Evolutionary conservation across 2,113 vertebrate genomes (phyloP).

Genomic region (Lophochroa leadbeateri): DNA sequence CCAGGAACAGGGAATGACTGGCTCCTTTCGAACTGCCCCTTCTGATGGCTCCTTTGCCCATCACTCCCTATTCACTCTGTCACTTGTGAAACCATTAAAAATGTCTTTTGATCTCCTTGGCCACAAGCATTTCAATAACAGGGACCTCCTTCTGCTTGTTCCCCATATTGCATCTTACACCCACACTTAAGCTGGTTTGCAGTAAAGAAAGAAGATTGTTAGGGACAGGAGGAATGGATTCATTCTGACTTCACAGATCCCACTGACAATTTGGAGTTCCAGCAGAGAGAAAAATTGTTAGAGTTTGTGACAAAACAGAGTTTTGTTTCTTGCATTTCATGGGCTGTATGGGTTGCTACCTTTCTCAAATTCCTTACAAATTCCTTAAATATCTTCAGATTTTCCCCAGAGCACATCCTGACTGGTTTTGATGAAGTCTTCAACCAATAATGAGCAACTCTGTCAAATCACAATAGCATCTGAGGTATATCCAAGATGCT

Average conservation of each 20-base stretch:
- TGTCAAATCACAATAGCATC: neutral
- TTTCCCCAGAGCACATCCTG: neutral
- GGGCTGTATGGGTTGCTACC: neutral
- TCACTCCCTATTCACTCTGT: slow-evolving; percentile 32
- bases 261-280: neutral
- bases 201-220: neutral
- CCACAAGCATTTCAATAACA: neutral
- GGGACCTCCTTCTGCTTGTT: neutral
- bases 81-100: slow-evolving; percentile 24
- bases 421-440: neutral
- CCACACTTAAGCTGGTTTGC: neutral
- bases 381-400: neutral
- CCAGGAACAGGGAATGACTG: neutral
- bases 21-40: neutral
- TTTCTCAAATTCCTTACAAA: neutral
- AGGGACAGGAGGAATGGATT: neutral
- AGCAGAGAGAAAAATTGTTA: neutral
- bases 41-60: neutral
- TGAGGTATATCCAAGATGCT: neutral
- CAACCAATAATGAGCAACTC: neutral
- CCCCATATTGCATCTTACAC: neutral
- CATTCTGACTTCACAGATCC: neutral
- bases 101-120: neutral
- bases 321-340: neutral
- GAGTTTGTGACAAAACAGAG: neutral